Evolutionary conservation across 2,113 vertebrate species (phyloP).

Genomic region (Cyprinodon tularosa): DNA sequence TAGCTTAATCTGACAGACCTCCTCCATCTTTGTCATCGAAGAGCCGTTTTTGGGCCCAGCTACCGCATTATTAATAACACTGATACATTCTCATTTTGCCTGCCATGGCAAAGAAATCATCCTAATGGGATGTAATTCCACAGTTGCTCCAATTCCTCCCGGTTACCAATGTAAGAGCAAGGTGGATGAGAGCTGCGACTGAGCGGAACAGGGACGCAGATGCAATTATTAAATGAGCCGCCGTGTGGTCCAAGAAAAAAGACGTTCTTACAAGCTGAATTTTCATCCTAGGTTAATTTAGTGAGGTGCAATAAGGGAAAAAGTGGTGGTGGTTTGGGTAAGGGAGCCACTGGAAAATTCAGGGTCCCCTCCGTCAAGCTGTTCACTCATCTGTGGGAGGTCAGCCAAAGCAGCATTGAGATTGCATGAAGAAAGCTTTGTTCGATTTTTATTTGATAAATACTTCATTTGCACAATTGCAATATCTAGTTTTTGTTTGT

Average conservation of each 20-base stretch:
- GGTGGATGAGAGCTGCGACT: constrained; percentile 62
- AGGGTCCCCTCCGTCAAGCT: constrained; percentile 4
- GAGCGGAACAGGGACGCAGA: constrained; percentile 51
- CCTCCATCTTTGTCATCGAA: constrained; percentile 69
- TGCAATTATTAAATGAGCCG: constrained; percentile 41
- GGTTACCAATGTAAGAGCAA: constrained; percentile 41
- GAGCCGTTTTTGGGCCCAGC: constrained; percentile 69
- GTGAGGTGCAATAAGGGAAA: neutral
- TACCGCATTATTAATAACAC: constrained; percentile 71
- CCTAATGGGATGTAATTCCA: constrained; percentile 69
- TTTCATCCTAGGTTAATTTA: constrained; percentile 13
- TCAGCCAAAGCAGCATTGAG: constrained; percentile 19
- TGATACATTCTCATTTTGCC: constrained; percentile 67
- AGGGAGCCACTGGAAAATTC: neutral
- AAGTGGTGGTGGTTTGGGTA: neutral
- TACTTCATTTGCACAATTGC: constrained; percentile 14
- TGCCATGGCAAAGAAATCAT: constrained; percentile 66
- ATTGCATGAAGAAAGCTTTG: constrained; percentile 16
- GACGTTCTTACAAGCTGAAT: neutral
- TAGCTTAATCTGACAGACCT: constrained; percentile 52
- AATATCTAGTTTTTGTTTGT: neutral
- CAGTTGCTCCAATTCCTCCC: constrained; percentile 47
- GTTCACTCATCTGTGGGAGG: constrained; percentile 28
- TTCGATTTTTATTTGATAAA: constrained; percentile 25
- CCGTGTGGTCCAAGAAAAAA: constrained; percentile 1